Evolutionary conservation across 2,113 vertebrate genomes (phyloP), one percentile per base, ranked within the genome.

Genomic region (Acinonyx jubatus): DNA sequence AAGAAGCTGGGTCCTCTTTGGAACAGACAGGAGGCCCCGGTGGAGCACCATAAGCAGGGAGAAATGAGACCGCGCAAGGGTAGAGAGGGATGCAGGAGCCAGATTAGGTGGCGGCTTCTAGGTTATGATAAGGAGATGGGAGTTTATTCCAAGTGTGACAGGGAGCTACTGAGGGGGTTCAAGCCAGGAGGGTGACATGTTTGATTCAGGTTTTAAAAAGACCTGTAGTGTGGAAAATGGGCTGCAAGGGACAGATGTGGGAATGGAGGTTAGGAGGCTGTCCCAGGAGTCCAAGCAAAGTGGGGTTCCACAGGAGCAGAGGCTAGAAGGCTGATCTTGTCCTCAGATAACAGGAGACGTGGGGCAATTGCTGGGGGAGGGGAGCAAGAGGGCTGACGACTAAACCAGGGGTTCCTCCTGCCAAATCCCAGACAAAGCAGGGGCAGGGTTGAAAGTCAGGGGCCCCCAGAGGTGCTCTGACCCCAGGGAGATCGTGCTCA

Each of bases 41-140:
- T 0, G 29, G 38, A 63, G 15, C 3, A 7, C n/a, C 0, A 0
- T 50, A 33, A 81, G 38, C 61, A 19, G 33, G 18, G 41, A 9
- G 4, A 29, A 48, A 19, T 52, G 11, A 36, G 9, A 14, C 63
- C 10, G 8, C 36, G 14, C 12, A 13, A 1, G 6, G 16, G 38
- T 25, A 52, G 45, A 27, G 45, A 25, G 8, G 84, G 41, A 92
- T 29, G 7, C 3, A 0, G n/a, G 5, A 63, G 48, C 6, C 48
- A n/a, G n/a, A 6, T 63, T 18, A 16, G 2, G 14, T 5, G 8
- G 27, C 41, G 16, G 16, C 45, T 41, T 57, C 91, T 25, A 14
- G 57, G 36, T 50, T 9, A 11, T 61, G 25, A n/a, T 11, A 63
- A 57, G 3, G 36, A 63, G 15, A 29, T 15, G 45, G 18, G 48